Evolutionary conservation across 2,113 vertebrate genomes (phyloP).

Genomic region (Emydocephalus ijimae): DNA sequence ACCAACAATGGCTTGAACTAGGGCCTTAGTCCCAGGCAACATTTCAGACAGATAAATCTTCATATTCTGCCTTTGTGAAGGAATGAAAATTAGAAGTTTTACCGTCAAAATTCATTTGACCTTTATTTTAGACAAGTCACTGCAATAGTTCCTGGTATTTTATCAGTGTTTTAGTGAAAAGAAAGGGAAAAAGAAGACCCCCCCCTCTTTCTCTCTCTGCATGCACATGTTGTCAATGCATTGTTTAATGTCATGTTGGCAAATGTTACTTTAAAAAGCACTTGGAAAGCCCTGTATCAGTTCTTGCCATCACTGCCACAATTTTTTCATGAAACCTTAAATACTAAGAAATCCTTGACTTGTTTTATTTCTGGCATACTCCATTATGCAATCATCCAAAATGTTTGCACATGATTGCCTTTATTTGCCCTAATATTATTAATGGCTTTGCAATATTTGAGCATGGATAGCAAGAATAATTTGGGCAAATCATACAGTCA

Average conservation of each 20-base stretch:
- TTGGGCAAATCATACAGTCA: slow-evolving; percentile 51
- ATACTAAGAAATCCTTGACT: slow-evolving; percentile 69
- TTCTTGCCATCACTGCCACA: slow-evolving; percentile 69
- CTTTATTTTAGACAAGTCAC: slow-evolving; percentile 57
- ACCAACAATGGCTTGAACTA: slow-evolving; percentile 6
- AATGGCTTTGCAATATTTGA: slow-evolving; percentile 63
- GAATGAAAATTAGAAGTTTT: slow-evolving; percentile 48
- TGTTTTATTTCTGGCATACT: slow-evolving; percentile 58
- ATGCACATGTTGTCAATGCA: slow-evolving; percentile 59
- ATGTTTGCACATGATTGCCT: slow-evolving; percentile 51
- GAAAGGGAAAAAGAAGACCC: slow-evolving; percentile 54
- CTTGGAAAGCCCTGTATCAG: slow-evolving; percentile 67
- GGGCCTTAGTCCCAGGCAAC: slow-evolving; percentile 31
- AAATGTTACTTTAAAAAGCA: slow-evolving; percentile 67
- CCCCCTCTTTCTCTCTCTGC: not conserved
- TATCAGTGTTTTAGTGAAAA: slow-evolving; percentile 51
- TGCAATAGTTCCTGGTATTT: slow-evolving; percentile 48
- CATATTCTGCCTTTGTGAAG: slow-evolving; percentile 14
- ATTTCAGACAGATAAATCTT: slow-evolving; percentile 40
- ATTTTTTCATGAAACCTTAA: slow-evolving; percentile 72
- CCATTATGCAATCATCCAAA: slow-evolving; percentile 53
- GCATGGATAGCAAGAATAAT: slow-evolving; percentile 48
- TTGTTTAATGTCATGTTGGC: slow-evolving; percentile 75
- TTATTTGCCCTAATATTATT: slow-evolving; percentile 62
- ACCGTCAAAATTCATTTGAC: slow-evolving; percentile 46